phyloP scores from a whole-genome alignment of 2,797 vertebrate species.

The Protonibea diacanthus region DNA sequence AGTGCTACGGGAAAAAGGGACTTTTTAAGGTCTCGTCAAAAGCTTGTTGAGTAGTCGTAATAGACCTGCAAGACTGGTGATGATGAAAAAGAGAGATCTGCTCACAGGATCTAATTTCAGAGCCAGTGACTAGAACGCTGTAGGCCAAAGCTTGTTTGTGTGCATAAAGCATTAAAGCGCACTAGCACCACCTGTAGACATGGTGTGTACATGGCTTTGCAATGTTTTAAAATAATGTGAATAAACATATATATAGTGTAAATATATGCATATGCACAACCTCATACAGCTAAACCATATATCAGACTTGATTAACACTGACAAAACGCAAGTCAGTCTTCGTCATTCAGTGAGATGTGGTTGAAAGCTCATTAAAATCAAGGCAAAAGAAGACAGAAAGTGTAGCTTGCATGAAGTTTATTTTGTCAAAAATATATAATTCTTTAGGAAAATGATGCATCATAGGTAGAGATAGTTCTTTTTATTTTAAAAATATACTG shows the following conservation, averaged over 20 bases:
- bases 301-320: no score
- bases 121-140: slow-evolving; percentile 53
- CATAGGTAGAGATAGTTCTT: not conserved
- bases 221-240: not conserved
- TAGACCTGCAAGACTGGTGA: slow-evolving; percentile 41
- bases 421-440: not conserved
- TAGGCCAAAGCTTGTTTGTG: slow-evolving; percentile 43
- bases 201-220: not conserved
- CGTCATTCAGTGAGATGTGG: not conserved
- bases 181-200: slow-evolving; percentile 75
- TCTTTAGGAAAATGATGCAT: not conserved
- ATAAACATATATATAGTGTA: not conserved
- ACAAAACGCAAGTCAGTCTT: not conserved
- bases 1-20: slow-evolving; percentile 47
- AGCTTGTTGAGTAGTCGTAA: slow-evolving; percentile 66
- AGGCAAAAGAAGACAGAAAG: not conserved
- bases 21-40: slow-evolving; percentile 59
- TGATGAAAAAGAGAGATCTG: slow-evolving; percentile 69
- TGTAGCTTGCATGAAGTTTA: not conserved
- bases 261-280: not conserved
- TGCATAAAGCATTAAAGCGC: slow-evolving; percentile 43
- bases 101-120: slow-evolving; percentile 69
- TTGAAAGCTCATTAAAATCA: not conserved
- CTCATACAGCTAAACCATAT: not conserved
- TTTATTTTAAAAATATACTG: not conserved